Evolutionary conservation across 2,797 vertebrate genomes (phyloP), one percentile per base, ranked within the genome.

Genomic region (Manis javanica): DNA sequence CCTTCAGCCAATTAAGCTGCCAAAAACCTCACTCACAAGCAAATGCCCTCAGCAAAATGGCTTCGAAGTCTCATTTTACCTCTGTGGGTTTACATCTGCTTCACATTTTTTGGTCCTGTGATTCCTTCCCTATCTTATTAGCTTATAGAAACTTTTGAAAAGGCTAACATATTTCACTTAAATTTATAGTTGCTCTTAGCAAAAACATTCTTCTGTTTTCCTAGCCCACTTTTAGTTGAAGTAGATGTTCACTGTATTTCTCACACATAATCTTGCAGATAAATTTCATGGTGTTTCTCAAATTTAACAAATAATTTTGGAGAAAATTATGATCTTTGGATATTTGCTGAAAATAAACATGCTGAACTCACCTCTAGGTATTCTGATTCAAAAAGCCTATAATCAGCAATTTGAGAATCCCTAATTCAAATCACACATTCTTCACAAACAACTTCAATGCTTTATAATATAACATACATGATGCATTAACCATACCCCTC

Each of bases 401-500:
- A 39, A n/a, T 5, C 9, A 23, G 18, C 13, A 37, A 29, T 19
- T 46, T 46, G 34, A 51, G 24, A 57, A 64, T 18, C 29, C 34
- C n/a, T n/a, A 24, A 11, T 21, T 26, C 59, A 74, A 64, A 21
- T 34, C 26, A 11, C 7, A 34, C 5, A 11, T 14, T 46, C 78
- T 63, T 42, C 55, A 14, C 57, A 23, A 8, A 51, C 14, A 39
- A 23, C 39, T 13, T 57, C 31, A 14, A 10, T n/a, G 8, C 57
- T 64, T 81, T 66, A n/a, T 21, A 39, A 39, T 8, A 15, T 7
- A 26, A 21, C 34, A 42, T 4, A 10, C 39, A 29, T 59, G 51
- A 29, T 2, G 0, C 21, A 11, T 10, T 37, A 39, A 9, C 16
- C 75, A 14, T 0, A 55, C 13, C 21, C 15, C 1, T 61, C 2